phyloP scores from a whole-genome alignment of 2,113 vertebrate genomes.

The Willisornis vidua region DNA sequence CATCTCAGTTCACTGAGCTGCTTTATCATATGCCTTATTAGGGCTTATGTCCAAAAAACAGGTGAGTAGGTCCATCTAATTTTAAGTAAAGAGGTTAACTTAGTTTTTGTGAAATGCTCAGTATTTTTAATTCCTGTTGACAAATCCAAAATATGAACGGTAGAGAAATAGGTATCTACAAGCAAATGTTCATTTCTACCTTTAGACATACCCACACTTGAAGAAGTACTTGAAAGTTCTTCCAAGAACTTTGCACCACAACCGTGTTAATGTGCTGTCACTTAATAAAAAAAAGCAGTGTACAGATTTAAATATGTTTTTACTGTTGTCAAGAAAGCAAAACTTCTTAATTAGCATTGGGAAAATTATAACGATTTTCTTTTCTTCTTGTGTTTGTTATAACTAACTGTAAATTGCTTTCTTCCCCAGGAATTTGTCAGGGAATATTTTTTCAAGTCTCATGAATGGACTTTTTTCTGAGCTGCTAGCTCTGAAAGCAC shows the following conservation, averaged over 20 bases:
- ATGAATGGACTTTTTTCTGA: conserved; percentile 84
- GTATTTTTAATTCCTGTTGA: neutral
- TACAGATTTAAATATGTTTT: neutral
- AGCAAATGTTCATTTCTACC: neutral
- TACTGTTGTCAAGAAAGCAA: neutral
- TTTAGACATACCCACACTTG: neutral
- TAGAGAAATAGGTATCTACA: neutral
- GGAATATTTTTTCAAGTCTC: conserved; percentile 91
- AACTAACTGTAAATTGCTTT: neutral
- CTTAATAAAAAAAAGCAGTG: neutral
- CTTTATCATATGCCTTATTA: neutral
- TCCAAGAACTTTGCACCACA: neutral
- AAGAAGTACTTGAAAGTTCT: neutral
- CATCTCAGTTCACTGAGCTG: neutral
- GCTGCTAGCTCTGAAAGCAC: conserved; percentile 80
- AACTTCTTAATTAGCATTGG: neutral
- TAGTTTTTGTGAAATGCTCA: neutral
- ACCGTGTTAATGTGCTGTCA: neutral
- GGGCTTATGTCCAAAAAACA: neutral
- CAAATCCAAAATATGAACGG: neutral
- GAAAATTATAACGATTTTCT: neutral
- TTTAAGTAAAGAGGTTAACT: neutral
- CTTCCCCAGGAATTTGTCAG: conserved; percentile 84
- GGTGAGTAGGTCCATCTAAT: neutral
- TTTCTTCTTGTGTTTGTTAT: neutral